phyloP scores from a whole-genome alignment of 2,888 invertebrate genomes.

The Ectobius pallidus region DNA sequence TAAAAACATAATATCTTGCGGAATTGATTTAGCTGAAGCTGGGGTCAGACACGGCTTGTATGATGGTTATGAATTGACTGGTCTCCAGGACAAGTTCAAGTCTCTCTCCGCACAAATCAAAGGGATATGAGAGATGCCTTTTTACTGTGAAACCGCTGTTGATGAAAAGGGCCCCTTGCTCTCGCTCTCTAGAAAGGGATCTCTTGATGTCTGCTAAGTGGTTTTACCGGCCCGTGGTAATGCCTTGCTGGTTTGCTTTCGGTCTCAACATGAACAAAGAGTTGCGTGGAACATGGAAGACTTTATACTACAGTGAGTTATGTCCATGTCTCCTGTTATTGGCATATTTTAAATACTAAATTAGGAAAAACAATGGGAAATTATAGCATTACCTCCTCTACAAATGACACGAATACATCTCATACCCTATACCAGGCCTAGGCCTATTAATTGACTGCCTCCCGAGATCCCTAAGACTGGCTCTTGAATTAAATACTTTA shows the following conservation, averaged over 20 bases:
- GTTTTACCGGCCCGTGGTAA: slow-evolving; percentile 19
- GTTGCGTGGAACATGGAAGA: not conserved
- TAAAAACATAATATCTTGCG: not conserved
- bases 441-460: no score
- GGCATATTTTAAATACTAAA: no score
- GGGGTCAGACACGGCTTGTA: not conserved
- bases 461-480: no score
- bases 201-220: slow-evolving; percentile 30
- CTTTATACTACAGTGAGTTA: no score
- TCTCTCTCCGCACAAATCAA: not conserved
- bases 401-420: no score
- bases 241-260: slow-evolving; percentile 26
- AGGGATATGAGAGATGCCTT: slow-evolving; percentile 11
- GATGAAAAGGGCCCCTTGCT: slow-evolving; percentile 17
- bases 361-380: no score
- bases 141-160: not conserved
- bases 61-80: not conserved
- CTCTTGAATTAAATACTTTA: no score
- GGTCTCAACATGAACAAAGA: slow-evolving; percentile 21
- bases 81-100: slow-evolving; percentile 11
- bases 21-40: not conserved
- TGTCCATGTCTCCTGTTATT: no score
- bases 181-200: not conserved
- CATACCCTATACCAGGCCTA: no score
- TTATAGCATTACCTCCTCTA: no score